Conservation (phyloP, 2,797 vertebrate species). For the Hippopotamyrus pictus region DNA sequence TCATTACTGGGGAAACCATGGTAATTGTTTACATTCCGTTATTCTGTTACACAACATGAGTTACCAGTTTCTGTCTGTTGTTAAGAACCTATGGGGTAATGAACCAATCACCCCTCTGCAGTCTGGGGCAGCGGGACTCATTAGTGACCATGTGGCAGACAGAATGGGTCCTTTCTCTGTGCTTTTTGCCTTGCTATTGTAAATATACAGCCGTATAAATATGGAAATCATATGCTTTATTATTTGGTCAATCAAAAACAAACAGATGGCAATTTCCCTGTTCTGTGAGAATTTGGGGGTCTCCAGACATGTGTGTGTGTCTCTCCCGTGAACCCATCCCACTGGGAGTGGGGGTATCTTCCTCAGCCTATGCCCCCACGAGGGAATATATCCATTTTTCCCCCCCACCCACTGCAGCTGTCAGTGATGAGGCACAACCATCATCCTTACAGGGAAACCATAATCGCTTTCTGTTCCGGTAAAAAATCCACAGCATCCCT, state of each 20-base stretch:
- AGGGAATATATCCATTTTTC: not conserved
- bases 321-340: not conserved
- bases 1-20: not conserved
- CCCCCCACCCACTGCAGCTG: not conserved
- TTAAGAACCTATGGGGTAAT: not conserved
- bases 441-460: not conserved
- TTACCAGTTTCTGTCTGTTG: not conserved
- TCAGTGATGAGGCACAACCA: not conserved
- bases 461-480: not conserved
- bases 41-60: not conserved
- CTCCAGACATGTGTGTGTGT: not conserved
- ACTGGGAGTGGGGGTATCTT: not conserved
- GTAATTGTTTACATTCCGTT: not conserved
- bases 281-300: not conserved
- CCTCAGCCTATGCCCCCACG: not conserved
- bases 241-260: not conserved
- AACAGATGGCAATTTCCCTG: not conserved
- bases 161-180: not conserved
- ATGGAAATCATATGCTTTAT: not conserved
- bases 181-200: not conserved
- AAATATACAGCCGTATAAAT: not conserved
- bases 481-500: not conserved
- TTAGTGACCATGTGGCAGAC: not conserved
- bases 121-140: not conserved
- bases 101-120: not conserved